phyloP scores from a whole-genome alignment of 1,140 invertebrate genomes.

The Rhagoletis zephyria region DNA sequence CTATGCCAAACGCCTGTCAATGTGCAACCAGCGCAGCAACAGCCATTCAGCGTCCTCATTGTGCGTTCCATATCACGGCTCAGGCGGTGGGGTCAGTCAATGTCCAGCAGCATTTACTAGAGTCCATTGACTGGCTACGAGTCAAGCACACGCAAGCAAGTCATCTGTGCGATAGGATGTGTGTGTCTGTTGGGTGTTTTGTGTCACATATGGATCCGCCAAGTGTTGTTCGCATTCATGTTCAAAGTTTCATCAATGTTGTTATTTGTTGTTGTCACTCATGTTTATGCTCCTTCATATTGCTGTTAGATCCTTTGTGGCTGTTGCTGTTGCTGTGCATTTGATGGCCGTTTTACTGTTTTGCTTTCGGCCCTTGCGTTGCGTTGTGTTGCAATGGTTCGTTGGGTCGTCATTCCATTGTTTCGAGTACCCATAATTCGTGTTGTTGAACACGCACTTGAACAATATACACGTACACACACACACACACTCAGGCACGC shows the following conservation, averaged over 20 bases:
- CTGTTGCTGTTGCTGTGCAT: not conserved
- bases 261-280: conserved; percentile 48
- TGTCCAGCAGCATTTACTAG: not conserved
- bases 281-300: not conserved
- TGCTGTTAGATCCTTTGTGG: conserved; percentile 35
- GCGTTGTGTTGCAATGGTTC: not conserved
- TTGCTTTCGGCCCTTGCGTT: conserved; percentile 8
- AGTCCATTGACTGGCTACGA: not conserved
- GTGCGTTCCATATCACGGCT: not conserved
- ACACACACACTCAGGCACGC: not conserved
- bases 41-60: conserved; percentile 28
- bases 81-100: not conserved
- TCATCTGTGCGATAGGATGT: not conserved
- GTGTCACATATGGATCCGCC: not conserved
- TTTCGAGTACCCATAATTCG: conserved; percentile 38
- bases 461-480: not conserved
- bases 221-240: conserved; percentile 40
- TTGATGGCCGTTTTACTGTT: conserved; percentile 45
- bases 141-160: not conserved
- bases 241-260: conserved; percentile 52
- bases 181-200: not conserved
- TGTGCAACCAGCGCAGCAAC: not conserved
- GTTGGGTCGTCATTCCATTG: conserved; percentile 45
- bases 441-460: conserved; percentile 43
- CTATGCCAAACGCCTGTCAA: not conserved